These are phyloP conservation scores for Sandelia bainsii DNA, from an alignment of 2,797 vertebrate species.

Conservation along the genomic window DNA sequence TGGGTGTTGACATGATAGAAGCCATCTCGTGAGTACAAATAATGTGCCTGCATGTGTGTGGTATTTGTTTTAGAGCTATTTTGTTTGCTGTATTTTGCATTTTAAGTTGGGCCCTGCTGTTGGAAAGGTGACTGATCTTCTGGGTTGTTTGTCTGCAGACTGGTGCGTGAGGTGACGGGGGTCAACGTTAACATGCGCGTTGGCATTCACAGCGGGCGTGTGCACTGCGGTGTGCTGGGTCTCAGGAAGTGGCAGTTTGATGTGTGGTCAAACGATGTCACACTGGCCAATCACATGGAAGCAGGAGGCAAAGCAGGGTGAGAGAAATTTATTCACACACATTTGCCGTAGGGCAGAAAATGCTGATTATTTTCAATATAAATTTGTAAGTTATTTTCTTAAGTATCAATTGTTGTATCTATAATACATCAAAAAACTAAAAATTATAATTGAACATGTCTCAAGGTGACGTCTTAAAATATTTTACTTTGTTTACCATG, in stretches of 20 bases:
- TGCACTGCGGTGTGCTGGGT: slow-evolving; percentile 96
- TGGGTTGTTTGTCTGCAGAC: slow-evolving; percentile 74
- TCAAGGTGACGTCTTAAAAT: too few species aligned
- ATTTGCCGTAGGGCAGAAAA: background rate
- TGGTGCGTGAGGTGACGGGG: slow-evolving; percentile 96
- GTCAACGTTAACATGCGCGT: slow-evolving; percentile 99
- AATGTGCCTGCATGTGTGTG: background rate
- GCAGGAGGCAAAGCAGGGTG: slow-evolving; percentile 96
- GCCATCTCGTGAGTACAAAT: slow-evolving; percentile 93
- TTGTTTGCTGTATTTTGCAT: background rate
- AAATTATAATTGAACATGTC: too few species aligned
- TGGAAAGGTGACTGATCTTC: background rate
- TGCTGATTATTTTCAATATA: too few species aligned
- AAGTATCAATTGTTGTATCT: too few species aligned
- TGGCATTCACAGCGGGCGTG: slow-evolving; percentile 96
- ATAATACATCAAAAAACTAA: too few species aligned
- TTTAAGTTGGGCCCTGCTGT: background rate
- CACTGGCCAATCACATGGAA: slow-evolving; percentile 97
- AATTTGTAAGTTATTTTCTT: too few species aligned
- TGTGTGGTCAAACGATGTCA: slow-evolving; percentile 98
- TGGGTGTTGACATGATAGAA: slow-evolving; percentile 99
- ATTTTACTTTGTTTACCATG: too few species aligned
- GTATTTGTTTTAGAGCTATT: background rate
- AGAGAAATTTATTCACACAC: slow-evolving; percentile 49
- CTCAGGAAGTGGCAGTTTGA: slow-evolving; percentile 99